Conservation (phyloP, 2,888 invertebrate species). For the Lasioglossum figueresi region DNA sequence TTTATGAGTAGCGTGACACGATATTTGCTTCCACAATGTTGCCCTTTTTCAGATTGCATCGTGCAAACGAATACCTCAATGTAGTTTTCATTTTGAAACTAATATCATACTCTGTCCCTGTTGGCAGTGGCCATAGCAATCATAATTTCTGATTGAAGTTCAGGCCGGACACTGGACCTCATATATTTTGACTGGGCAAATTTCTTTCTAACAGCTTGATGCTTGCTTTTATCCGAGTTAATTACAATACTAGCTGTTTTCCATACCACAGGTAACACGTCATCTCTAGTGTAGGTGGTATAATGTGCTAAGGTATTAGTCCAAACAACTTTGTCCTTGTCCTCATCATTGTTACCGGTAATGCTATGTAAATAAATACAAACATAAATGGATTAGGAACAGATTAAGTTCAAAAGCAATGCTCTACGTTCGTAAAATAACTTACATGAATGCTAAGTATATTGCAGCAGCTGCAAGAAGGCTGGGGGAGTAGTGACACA, state of each 20-base stretch:
- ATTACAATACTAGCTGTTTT: constrained; percentile 89
- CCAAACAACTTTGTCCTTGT: constrained; percentile 86
- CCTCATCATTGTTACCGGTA: constrained; percentile 79
- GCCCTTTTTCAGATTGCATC: constrained; percentile 18
- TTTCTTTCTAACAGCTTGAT: constrained; percentile 89
- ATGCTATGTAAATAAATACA: constrained; percentile 66
- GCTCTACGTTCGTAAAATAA: constrained; percentile 13
- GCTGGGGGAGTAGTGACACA: constrained; percentile 93
- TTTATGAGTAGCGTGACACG: not conserved
- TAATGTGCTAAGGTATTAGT: constrained; percentile 90
- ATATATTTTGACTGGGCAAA: constrained; percentile 87
- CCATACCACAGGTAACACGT: constrained; percentile 89
- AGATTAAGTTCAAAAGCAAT: not conserved
- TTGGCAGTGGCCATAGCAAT: constrained; percentile 42
- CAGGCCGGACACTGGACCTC: constrained; percentile 88
- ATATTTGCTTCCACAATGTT: not conserved
- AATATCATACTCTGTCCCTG: constrained; percentile 34
- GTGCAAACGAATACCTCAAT: constrained; percentile 44
- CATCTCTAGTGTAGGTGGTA: constrained; percentile 89
- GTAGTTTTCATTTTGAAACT: constrained; percentile 27
- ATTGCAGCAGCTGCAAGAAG: constrained; percentile 92
- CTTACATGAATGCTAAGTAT: constrained; percentile 89
- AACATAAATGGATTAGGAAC: constrained; percentile 3
- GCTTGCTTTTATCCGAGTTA: constrained; percentile 89
- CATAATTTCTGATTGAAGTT: constrained; percentile 85